phyloP scores from a whole-genome alignment of 2,888 invertebrate species.

The Gymnosoma rotundatum region DNA sequence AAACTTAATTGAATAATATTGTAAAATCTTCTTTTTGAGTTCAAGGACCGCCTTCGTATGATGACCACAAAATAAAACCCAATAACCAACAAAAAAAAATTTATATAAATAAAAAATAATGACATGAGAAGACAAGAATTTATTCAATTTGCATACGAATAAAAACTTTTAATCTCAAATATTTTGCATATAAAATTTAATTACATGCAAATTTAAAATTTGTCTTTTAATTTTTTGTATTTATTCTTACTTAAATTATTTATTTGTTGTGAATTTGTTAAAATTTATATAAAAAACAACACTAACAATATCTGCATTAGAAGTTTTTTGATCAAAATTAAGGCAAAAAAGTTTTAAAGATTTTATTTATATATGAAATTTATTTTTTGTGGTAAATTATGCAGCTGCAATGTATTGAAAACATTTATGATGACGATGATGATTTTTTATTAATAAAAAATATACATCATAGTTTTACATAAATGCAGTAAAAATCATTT shows the following conservation, averaged over 20 bases:
- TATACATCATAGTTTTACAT: conserved; percentile 2
- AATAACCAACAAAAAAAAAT: conserved; percentile 15
- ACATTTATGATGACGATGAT: conserved; percentile 49
- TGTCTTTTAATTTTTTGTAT: conserved; percentile 4
- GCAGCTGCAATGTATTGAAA: conserved; percentile 49
- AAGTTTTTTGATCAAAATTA: conserved; percentile 30
- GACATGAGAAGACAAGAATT: conserved; percentile 29
- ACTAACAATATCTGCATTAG: conserved; percentile 49
- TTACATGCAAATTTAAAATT: conserved; percentile 59
- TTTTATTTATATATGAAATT: conserved; percentile 52
- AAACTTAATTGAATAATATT: too few relatives aligned
- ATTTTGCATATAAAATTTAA: conserved; percentile 68
- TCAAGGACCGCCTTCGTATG: conserved; percentile 1
- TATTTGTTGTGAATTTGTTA: conserved; percentile 60
- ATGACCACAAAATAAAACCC: conserved; percentile 33
- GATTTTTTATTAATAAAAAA: conserved; percentile 24
- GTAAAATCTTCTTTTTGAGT: not conserved
- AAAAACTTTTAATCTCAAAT: conserved; percentile 19
- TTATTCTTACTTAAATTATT: conserved; percentile 45
- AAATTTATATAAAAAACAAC: conserved; percentile 18
- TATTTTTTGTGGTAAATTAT: conserved; percentile 65
- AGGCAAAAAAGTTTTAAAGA: not conserved
- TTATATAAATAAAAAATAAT: not conserved
- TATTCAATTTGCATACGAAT: conserved; percentile 60
- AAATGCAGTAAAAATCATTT: conserved; percentile 59